Percentiles rank a stretch among this genome's conserved stretches.
These are phyloP conservation scores for Agelas oroides DNA, from an alignment of 37 sponge, comb jelly and placozoan genomes.

Conservation along the genomic window DNA sequence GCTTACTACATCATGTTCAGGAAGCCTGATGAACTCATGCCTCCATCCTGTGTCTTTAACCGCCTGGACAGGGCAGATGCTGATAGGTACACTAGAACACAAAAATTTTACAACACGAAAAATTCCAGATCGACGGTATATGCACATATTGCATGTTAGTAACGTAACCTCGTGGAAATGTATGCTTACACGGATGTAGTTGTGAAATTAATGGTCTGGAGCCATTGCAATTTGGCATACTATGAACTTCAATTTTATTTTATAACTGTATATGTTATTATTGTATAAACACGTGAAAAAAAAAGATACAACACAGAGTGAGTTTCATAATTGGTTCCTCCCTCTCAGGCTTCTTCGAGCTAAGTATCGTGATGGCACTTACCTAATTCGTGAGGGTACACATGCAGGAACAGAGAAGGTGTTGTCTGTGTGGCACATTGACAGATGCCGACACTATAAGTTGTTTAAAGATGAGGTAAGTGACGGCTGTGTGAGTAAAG, in stretches of 20 bases:
- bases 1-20: constrained; percentile 64
- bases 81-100: constrained; percentile 50
- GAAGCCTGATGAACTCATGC: constrained; percentile 62
- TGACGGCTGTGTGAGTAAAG: not conserved
- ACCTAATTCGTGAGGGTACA: constrained; percentile 62
- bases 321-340: too few relatives aligned
- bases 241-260: too few relatives aligned
- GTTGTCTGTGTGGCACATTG: constrained; percentile 72
- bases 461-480: constrained; percentile 69
- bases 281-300: too few relatives aligned
- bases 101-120: too few relatives aligned
- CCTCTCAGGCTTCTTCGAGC: constrained; percentile 44
- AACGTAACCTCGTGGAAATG: not conserved
- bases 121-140: not conserved
- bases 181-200: not conserved
- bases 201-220: too few relatives aligned
- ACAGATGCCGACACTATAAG: constrained; percentile 78
- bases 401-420: constrained; percentile 71
- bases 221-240: too few relatives aligned
- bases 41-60: constrained; percentile 56
- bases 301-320: too few relatives aligned
- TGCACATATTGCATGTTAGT: too few relatives aligned
- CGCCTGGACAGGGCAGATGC: constrained; percentile 50
- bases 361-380: constrained; percentile 52
- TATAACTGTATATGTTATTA: too few relatives aligned